Percentiles rank a stretch among this genome's conserved stretches.
These are phyloP conservation scores for Lycaena phlaeas DNA, from an alignment of 2,888 invertebrate genomes.

Conservation along the genomic window DNA sequence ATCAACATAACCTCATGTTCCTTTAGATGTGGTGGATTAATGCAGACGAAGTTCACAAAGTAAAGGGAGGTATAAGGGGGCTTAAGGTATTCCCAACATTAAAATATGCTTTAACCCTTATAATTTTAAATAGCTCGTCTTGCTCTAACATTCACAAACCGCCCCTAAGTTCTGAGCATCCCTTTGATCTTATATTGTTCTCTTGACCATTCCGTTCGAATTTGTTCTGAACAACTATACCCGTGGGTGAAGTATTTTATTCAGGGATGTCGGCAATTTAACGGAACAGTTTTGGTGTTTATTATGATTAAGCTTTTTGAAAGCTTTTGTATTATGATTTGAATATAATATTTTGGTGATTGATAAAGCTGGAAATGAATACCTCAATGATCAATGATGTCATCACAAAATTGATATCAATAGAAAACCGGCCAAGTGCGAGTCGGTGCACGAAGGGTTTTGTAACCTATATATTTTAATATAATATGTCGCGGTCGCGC, in stretches of 20 bases:
- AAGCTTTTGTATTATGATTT: constrained; percentile 1
- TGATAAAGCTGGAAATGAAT: too few relatives aligned
- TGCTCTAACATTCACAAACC: constrained; percentile 30
- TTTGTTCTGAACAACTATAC: constrained; percentile 33
- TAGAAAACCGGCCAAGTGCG: too few relatives aligned
- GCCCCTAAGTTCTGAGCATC: constrained; percentile 39
- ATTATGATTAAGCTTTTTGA: constrained; percentile 1
- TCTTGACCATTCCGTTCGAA: constrained; percentile 45
- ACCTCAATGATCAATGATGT: too few relatives aligned
- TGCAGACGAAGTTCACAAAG: constrained; percentile 4
- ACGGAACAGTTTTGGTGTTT: constrained; percentile 3
- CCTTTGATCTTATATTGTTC: constrained; percentile 55
- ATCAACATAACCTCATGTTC: constrained; percentile 5
- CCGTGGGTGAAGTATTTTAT: constrained; percentile 42
- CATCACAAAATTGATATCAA: too few relatives aligned
- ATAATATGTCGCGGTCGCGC: too few relatives aligned
- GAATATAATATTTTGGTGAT: too few relatives aligned
- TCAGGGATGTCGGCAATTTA: constrained; percentile 25
- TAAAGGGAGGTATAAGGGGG: constrained; percentile 2
- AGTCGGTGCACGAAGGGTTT: too few relatives aligned
- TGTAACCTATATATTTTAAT: too few relatives aligned
- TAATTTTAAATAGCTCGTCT: constrained; percentile 9
- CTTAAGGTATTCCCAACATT: constrained; percentile 3
- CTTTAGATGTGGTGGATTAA: constrained; percentile 5
- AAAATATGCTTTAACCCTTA: constrained; percentile 5